Conservation (phyloP, 2,888 invertebrate genomes). For the Hypercompe scribonia region DNA sequence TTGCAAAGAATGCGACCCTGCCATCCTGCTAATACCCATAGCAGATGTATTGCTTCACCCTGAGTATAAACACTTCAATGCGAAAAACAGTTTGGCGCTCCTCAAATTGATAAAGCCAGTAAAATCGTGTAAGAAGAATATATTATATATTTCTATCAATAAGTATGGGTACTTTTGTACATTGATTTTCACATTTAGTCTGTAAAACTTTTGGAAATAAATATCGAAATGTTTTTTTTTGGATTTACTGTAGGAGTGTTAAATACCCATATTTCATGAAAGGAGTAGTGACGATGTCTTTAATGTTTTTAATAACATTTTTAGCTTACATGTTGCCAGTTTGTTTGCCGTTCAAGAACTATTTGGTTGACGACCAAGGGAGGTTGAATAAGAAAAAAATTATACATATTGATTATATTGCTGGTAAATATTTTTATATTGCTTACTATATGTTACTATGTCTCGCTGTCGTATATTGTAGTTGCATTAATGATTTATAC, state of each 20-base stretch:
- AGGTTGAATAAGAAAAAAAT: conserved; percentile 55
- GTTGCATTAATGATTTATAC: no score
- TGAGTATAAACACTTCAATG: conserved; percentile 77
- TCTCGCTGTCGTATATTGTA: no score
- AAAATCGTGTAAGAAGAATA: conserved; percentile 67
- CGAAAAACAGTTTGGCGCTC: conserved; percentile 69
- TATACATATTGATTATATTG: conserved; percentile 69
- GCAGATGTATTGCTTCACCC: conserved; percentile 78
- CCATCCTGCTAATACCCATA: conserved; percentile 73
- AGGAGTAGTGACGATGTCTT: no score
- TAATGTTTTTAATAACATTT: background rate
- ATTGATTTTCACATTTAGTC: background rate
- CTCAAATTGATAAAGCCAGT: conserved; percentile 69
- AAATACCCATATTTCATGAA: no score
- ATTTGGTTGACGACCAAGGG: conserved; percentile 55
- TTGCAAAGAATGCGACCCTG: conserved; percentile 68
- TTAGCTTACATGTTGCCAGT: conserved; percentile 76
- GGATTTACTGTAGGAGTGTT: no score
- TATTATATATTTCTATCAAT: no score
- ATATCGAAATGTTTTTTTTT: no score
- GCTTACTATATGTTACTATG: no score
- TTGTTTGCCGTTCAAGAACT: conserved; percentile 74
- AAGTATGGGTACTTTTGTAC: background rate
- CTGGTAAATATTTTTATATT: conserved; percentile 1
- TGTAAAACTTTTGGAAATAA: background rate